Evolutionary conservation across 1,140 invertebrate genomes (phyloP), one percentile per base, ranked within the genome.

Genomic region (Hestina assimilis): DNA sequence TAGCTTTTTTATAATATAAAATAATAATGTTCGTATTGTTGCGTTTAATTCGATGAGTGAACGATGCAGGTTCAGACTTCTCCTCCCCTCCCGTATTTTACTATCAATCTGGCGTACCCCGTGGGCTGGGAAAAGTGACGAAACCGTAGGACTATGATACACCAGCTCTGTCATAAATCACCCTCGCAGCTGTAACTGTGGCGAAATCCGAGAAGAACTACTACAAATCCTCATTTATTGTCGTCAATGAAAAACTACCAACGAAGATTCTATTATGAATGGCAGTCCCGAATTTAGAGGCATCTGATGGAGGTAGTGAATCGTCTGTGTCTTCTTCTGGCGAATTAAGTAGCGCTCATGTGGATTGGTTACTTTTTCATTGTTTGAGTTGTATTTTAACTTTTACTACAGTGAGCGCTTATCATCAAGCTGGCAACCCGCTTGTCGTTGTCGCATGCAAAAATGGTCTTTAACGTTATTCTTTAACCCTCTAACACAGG

Each of bases 211-310:
- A 95, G 85, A 96, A 96, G 24, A 96, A 91, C 71, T 95, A 93
- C 80, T 93, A 92, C 58, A 97, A 81, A 80, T 97, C 95, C 28
- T 93, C 92, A 87, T 96, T 95, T 38, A 95, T 96, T 29, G 95
- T 96, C 54, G 92, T 94, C 47, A 94, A 92, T 9, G 96, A 95
- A 70, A 98, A 96, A n/a, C 96, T 96, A 35, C 96, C 96, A 29
- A 97, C 96, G 90, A 99, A 99, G 73, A 98, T 96, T 74, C 97
- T 92, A 89, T 97, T 98, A 56, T 97, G 97, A 63, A 98, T 95
- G 35, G 95, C 87, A 33, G 94, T 95, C 45, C 94, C 94, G 72
- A 92, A 93, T 82, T 94, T 94, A 9, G 93, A 93, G 9, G 92
- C 93, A 57, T 92, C 89, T 20, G 89, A 84, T n/a, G 90, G 89